These are phyloP conservation scores for Lithobates sylvaticus DNA, from an alignment of 2,797 vertebrate genomes.

Conservation along the genomic window DNA sequence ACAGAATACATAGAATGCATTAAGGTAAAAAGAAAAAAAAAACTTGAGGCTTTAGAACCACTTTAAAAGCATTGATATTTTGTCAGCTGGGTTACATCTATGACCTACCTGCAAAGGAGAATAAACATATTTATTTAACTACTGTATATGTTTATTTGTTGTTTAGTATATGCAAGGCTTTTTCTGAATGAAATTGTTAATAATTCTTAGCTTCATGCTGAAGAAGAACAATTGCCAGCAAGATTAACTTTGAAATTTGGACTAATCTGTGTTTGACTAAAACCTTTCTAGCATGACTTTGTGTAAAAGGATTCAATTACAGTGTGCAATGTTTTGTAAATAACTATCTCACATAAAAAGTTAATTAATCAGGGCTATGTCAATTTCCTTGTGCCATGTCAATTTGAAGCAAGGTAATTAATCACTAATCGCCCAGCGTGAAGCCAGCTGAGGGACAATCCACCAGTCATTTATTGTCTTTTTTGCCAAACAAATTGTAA, in stretches of 20 bases:
- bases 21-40: too few species aligned
- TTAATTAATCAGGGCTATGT: conserved; percentile 88
- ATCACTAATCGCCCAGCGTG: conserved; percentile 83
- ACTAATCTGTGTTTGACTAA: conserved; percentile 72
- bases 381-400: conserved; percentile 83
- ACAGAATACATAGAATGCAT: too few species aligned
- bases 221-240: conserved; percentile 49
- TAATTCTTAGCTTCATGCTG: conserved; percentile 46
- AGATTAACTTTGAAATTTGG: conserved; percentile 69
- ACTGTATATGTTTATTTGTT: conserved; percentile 1
- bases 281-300: conserved; percentile 72
- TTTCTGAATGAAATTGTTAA: conserved; percentile 35
- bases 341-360: conserved; percentile 81
- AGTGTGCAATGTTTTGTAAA: conserved; percentile 77
- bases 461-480: conserved; percentile 76
- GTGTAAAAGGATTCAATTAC: conserved; percentile 80
- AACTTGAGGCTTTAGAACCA: too few species aligned
- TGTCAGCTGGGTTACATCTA: neutral
- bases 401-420: conserved; percentile 86
- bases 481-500: conserved; percentile 75
- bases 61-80: conserved; percentile 38
- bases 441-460: conserved; percentile 77
- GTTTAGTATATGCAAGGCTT: neutral
- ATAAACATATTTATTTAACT: conserved; percentile 31
- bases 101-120: conserved; percentile 7